These are phyloP conservation scores for Nansenia antarctica DNA, from an alignment of 2,113 vertebrate species.

Conservation along the genomic window DNA sequence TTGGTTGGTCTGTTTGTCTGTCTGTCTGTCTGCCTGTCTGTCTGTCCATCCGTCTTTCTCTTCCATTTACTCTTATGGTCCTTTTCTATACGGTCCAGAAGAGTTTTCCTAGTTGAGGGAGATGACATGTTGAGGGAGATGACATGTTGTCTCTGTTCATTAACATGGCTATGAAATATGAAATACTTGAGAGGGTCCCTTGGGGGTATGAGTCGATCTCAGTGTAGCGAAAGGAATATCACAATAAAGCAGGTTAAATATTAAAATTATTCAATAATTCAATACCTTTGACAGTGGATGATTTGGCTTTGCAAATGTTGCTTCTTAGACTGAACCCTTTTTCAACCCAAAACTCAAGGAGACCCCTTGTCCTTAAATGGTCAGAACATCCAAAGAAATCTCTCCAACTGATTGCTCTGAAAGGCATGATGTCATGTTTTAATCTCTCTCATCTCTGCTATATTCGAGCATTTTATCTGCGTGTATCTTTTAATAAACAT, in stretches of 20 bases:
- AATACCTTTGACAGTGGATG: not conserved
- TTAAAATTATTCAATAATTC: not conserved
- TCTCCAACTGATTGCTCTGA: constrained; percentile 42
- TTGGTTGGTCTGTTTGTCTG: not conserved
- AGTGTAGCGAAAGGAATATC: too few species aligned
- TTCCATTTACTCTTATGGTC: too few species aligned
- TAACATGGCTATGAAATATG: too few species aligned
- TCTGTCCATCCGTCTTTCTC: not conserved
- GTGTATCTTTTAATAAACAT: constrained; percentile 24
- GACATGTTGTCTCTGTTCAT: too few species aligned
- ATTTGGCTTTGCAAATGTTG: not conserved
- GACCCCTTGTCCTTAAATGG: not conserved
- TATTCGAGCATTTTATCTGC: not conserved
- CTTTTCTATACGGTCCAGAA: too few species aligned
- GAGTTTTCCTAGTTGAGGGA: too few species aligned
- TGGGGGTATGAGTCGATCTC: too few species aligned
- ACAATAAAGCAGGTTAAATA: not conserved
- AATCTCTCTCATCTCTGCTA: not conserved
- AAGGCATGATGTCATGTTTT: constrained; percentile 44
- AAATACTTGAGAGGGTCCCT: too few species aligned
- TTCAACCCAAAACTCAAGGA: constrained; percentile 3
- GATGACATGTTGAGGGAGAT: too few species aligned
- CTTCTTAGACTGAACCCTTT: not conserved
- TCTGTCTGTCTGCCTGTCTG: not conserved
- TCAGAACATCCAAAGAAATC: too few species aligned